Percentiles rank a stretch among this genome's conserved stretches.
phyloP scores from a whole-genome alignment of 2,797 vertebrate species.

The Tragelaphus oryx region DNA sequence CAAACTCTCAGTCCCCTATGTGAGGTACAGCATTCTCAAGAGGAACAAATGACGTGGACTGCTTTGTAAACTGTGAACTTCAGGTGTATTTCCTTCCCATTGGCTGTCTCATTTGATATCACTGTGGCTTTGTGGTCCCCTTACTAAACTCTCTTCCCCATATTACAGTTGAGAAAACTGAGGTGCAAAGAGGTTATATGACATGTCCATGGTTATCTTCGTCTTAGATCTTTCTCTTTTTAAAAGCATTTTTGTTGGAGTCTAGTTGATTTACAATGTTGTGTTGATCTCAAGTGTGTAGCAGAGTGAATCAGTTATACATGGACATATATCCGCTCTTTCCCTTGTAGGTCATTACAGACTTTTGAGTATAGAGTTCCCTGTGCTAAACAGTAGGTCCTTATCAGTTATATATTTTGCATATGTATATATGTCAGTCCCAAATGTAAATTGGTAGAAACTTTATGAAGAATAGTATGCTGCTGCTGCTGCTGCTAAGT shows the following conservation, averaged over 20 bases:
- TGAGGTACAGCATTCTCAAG: background rate
- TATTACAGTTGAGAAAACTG: background rate
- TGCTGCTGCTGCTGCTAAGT: too few species aligned
- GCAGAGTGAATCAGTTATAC: background rate
- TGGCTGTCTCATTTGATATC: background rate
- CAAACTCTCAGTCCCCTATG: background rate
- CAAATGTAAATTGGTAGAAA: background rate
- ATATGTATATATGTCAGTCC: background rate
- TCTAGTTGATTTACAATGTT: background rate
- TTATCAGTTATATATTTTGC: background rate
- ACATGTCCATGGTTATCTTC: background rate
- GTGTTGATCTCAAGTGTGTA: background rate
- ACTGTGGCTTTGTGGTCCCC: background rate
- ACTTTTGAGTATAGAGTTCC: background rate
- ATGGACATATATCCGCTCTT: background rate
- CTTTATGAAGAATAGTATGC: background rate
- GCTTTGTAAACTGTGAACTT: background rate
- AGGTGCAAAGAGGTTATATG: background rate
- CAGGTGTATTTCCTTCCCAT: background rate
- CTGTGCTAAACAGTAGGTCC: background rate
- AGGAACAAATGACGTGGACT: background rate
- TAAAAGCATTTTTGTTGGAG: background rate
- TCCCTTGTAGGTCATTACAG: background rate
- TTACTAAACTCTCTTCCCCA: background rate
- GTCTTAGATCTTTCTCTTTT: background rate